A percentile compares a stretch with the other conserved stretches of the same genome.
Evolutionary conservation across 2,113 vertebrate species (phyloP).

Genomic region (Furnarius figulus): DNA sequence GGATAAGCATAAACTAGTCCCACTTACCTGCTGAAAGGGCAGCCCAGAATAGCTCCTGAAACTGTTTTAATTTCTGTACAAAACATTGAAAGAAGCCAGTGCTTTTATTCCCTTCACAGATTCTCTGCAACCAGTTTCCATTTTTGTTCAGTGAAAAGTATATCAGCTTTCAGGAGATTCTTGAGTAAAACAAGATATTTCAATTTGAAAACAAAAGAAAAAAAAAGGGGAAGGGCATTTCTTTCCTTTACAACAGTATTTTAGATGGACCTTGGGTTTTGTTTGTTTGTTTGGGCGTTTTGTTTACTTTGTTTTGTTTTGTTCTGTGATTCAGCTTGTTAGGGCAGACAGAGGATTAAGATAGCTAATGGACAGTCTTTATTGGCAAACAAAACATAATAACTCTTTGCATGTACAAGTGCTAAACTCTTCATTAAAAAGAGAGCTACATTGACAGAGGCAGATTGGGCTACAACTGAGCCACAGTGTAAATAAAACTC

Average conservation of each 20-base stretch:
- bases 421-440: constrained; percentile 1
- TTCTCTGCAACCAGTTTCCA: not conserved
- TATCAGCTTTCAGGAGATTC: not conserved
- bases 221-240: not conserved
- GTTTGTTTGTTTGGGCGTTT: not conserved
- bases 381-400: constrained; percentile 10
- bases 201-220: not conserved
- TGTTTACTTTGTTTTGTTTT: not conserved
- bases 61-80: not conserved
- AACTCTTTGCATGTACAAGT: not conserved
- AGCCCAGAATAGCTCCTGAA: not conserved
- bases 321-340: not conserved
- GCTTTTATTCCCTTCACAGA: not conserved
- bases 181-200: not conserved
- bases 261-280: not conserved
- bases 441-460: not conserved
- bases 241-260: not conserved
- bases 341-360: constrained; percentile 4
- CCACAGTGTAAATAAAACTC: constrained; percentile 38
- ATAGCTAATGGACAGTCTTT: not conserved
- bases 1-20: not conserved
- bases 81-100: not conserved
- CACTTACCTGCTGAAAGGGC: not conserved
- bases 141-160: not conserved
- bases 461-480: not conserved